phyloP scores from a whole-genome alignment of 2,113 vertebrate species.

The Pollimyrus isidori region DNA sequence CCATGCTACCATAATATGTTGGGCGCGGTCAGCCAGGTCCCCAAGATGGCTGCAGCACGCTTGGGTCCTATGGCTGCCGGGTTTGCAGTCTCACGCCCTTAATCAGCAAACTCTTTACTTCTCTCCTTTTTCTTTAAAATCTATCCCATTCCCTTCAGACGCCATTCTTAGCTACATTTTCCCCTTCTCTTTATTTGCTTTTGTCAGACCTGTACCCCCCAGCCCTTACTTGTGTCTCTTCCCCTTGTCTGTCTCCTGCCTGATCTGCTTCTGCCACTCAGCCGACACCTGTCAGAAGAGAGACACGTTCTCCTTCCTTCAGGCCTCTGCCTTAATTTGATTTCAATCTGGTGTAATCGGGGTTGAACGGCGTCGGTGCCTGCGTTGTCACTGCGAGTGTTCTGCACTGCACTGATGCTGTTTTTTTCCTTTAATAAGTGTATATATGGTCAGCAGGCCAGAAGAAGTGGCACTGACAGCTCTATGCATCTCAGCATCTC shows the following conservation, averaged over 20 bases:
- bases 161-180: conserved; percentile 1
- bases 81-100: neutral
- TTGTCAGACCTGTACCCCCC: conserved; percentile 20
- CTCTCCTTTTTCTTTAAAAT: conserved; percentile 3
- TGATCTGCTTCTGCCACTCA: conserved; percentile 37
- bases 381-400: conserved; percentile 24
- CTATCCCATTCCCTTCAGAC: neutral
- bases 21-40: neutral
- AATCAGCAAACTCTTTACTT: neutral
- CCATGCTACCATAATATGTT: neutral
- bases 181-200: conserved; percentile 13
- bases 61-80: neutral
- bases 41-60: neutral
- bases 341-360: conserved; percentile 68
- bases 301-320: conserved; percentile 49
- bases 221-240: conserved; percentile 37
- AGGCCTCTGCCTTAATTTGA: conserved; percentile 69
- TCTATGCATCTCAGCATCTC: neutral
- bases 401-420: neutral
- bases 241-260: conserved; percentile 35
- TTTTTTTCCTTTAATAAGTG: conserved; percentile 45
- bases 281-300: conserved; percentile 53
- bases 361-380: conserved; percentile 59
- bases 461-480: neutral
- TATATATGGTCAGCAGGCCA: conserved; percentile 21